Conservation (phyloP, 2,113 vertebrate genomes). For the Piprites chloris region DNA sequence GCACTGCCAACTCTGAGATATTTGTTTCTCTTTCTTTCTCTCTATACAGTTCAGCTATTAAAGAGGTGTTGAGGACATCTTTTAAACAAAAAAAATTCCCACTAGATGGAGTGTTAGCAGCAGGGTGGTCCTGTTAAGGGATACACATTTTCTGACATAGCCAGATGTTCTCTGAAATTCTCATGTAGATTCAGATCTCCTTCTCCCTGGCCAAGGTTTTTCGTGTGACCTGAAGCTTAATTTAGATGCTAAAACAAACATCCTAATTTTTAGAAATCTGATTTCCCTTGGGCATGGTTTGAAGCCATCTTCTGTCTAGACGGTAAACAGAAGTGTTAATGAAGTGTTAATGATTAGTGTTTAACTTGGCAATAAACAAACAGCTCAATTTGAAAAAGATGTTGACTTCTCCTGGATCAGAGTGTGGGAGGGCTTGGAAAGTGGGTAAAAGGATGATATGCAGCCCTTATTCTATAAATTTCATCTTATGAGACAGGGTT, state of each 20-base stretch:
- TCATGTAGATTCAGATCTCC: background rate
- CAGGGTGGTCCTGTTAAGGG: background rate
- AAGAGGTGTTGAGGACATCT: background rate
- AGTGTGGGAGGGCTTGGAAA: background rate
- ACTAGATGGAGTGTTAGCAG: background rate
- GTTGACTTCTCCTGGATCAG: background rate
- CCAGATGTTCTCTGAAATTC: background rate
- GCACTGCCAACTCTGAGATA: background rate
- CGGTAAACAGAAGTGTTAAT: background rate
- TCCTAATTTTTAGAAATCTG: background rate
- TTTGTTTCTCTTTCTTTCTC: background rate
- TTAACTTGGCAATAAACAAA: background rate
- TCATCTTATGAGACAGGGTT: background rate
- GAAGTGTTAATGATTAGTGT: background rate
- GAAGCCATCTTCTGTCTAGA: background rate
- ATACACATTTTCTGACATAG: background rate
- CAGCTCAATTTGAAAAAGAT: background rate
- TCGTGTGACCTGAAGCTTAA: background rate
- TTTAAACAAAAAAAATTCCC: background rate
- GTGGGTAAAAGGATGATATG: background rate
- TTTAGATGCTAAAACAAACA: background rate
- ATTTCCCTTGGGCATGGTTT: background rate
- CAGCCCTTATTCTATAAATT: background rate
- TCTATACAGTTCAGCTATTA: background rate
- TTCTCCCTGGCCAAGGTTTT: background rate